A percentile compares a stretch with the other conserved stretches of the same genome.
Evolutionary conservation across 2,113 vertebrate species (phyloP).

Genomic region (Emydura subglobosa): DNA sequence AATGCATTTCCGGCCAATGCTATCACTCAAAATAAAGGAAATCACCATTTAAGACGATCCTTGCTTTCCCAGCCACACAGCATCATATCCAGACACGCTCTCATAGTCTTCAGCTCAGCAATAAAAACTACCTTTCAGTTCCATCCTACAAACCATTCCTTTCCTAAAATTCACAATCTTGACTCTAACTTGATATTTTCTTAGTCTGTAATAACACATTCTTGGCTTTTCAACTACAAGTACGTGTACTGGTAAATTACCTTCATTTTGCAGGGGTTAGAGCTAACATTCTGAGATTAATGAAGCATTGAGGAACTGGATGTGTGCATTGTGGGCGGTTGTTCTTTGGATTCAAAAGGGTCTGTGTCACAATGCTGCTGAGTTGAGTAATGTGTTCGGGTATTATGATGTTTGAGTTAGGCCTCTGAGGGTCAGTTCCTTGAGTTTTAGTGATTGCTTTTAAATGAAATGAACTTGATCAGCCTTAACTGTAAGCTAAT

Average conservation of each 20-base stretch:
- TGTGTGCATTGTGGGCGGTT: neutral
- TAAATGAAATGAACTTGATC: neutral
- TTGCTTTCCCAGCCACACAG: neutral
- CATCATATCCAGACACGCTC: neutral
- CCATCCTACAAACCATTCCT: neutral
- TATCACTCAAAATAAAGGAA: neutral
- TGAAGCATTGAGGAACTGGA: neutral
- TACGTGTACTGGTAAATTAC: neutral
- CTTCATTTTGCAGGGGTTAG: neutral
- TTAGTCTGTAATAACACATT: neutral
- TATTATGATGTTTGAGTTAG: neutral
- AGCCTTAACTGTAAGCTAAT: neutral
- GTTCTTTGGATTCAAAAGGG: neutral
- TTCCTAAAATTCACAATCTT: neutral
- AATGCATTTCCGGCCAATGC: neutral
- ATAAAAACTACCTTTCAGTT: neutral
- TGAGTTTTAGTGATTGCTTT: neutral
- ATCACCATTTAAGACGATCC: neutral
- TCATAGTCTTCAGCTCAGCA: neutral
- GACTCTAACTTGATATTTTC: neutral
- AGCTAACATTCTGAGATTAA: neutral
- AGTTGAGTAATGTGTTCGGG: neutral
- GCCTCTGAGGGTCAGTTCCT: neutral
- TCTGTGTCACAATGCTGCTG: neutral
- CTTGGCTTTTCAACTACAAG: neutral